phyloP scores from a whole-genome alignment of 2,113 vertebrate species.

The Bufo bufo region DNA sequence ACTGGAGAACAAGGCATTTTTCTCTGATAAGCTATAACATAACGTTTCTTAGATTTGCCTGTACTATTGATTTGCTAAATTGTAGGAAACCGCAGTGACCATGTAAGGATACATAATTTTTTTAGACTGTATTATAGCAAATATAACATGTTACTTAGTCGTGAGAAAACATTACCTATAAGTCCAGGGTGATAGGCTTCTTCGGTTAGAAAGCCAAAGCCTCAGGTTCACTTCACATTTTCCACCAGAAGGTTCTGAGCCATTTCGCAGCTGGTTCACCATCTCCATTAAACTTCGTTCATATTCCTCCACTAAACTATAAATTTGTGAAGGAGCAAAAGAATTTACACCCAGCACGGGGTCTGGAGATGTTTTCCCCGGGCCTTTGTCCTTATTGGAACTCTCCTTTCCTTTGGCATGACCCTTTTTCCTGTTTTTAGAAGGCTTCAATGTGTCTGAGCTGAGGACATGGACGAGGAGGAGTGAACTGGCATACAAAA shows the following conservation, averaged over 20 bases:
- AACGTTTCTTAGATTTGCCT: too few species aligned
- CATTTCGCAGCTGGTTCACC: slow-evolving; percentile 79
- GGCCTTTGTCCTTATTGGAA: slow-evolving; percentile 55
- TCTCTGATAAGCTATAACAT: too few species aligned
- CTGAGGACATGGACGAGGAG: slow-evolving; percentile 10
- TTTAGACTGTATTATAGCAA: neutral
- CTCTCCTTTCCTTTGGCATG: slow-evolving; percentile 15
- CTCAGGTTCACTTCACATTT: slow-evolving; percentile 82
- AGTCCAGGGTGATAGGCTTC: slow-evolving; percentile 83
- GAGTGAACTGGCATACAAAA: slow-evolving; percentile 36
- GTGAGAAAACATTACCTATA: slow-evolving; percentile 73
- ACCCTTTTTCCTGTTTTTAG: slow-evolving; percentile 64
- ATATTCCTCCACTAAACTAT: slow-evolving; percentile 74
- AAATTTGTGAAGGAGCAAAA: slow-evolving; percentile 49
- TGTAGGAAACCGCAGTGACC: too few species aligned
- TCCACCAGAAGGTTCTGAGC: slow-evolving; percentile 70
- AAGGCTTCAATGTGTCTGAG: slow-evolving; percentile 34
- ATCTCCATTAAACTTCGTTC: slow-evolving; percentile 80
- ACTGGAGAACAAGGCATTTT: too few species aligned
- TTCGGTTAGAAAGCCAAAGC: slow-evolving; percentile 82
- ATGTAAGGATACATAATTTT: neutral
- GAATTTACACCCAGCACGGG: slow-evolving; percentile 64
- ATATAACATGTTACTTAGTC: neutral
- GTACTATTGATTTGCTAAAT: too few species aligned
- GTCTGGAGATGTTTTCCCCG: slow-evolving; percentile 61